These are phyloP conservation scores for Poecilia velifera DNA, from an alignment of 2,797 vertebrate species.

Conservation along the genomic window DNA sequence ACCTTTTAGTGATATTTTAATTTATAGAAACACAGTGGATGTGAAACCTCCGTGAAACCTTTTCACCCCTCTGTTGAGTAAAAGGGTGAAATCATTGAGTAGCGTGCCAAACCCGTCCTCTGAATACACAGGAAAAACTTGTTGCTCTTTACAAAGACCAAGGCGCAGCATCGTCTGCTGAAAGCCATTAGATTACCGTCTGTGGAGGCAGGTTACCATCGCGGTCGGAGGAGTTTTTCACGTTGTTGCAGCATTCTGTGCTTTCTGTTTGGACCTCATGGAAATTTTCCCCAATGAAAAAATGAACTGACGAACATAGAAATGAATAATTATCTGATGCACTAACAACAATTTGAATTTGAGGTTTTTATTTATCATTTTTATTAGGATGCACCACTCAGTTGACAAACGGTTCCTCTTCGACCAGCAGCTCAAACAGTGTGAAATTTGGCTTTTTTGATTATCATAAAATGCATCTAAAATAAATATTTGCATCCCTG, in stretches of 20 bases:
- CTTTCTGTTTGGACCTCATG: background rate
- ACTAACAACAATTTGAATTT: background rate
- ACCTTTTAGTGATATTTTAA: background rate
- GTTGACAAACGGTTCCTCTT: background rate
- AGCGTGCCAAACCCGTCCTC: background rate
- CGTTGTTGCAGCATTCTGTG: background rate
- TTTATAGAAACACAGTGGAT: background rate
- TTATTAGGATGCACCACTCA: background rate
- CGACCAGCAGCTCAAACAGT: background rate
- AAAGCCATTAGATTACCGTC: background rate
- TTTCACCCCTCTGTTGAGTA: background rate
- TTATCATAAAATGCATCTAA: background rate
- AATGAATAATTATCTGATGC: background rate
- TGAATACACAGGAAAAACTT: background rate
- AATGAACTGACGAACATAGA: background rate
- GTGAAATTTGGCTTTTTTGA: background rate
- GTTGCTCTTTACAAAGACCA: background rate
- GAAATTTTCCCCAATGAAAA: background rate
- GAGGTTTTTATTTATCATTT: background rate
- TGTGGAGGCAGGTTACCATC: background rate
- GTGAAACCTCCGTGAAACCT: background rate
- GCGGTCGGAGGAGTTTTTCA: constrained; percentile 10
- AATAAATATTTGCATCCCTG: background rate
- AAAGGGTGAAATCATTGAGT: background rate
- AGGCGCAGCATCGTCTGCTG: background rate